phyloP scores from a whole-genome alignment of 2,888 invertebrate species.

The Melanostoma mellinum region DNA sequence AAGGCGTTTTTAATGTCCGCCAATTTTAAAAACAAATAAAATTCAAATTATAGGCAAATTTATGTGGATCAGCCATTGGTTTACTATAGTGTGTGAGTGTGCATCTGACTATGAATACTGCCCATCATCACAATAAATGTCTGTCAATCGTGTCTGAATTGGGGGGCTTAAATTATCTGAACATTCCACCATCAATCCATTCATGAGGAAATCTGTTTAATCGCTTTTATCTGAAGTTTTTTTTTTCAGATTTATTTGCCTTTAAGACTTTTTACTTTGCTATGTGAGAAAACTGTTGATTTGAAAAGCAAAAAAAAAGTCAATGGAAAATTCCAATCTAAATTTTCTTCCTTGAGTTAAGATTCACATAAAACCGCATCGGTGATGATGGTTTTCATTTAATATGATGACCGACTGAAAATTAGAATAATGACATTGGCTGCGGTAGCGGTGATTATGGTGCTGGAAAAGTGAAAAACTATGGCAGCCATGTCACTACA shows the following conservation, averaged over 20 bases:
- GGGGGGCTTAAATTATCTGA: constrained; percentile 6
- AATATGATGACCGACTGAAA: too few relatives aligned
- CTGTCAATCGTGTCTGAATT: constrained; percentile 17
- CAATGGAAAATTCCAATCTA: too few relatives aligned
- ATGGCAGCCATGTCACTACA: too few relatives aligned
- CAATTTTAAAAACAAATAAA: constrained; percentile 28
- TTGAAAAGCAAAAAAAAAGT: too few relatives aligned
- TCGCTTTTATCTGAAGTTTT: constrained; percentile 26
- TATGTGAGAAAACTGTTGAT: too few relatives aligned
- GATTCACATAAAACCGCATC: too few relatives aligned
- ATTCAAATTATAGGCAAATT: constrained; percentile 22
- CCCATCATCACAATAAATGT: constrained; percentile 15
- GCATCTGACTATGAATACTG: constrained; percentile 3
- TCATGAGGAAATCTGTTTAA: constrained; percentile 37
- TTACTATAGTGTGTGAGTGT: background rate
- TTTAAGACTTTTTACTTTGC: background rate
- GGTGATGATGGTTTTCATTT: too few relatives aligned
- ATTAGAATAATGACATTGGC: too few relatives aligned
- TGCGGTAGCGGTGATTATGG: too few relatives aligned
- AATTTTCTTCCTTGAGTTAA: too few relatives aligned
- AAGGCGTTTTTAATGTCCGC: background rate
- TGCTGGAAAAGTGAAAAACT: too few relatives aligned
- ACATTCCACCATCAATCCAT: constrained; percentile 3
- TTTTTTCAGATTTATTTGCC: too few relatives aligned
- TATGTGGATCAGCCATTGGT: constrained; percentile 1